Percentiles rank a stretch among this genome's conserved stretches.
Conservation (phyloP, 1,140 invertebrate species). For the Zaprionus gabonicus region DNA sequence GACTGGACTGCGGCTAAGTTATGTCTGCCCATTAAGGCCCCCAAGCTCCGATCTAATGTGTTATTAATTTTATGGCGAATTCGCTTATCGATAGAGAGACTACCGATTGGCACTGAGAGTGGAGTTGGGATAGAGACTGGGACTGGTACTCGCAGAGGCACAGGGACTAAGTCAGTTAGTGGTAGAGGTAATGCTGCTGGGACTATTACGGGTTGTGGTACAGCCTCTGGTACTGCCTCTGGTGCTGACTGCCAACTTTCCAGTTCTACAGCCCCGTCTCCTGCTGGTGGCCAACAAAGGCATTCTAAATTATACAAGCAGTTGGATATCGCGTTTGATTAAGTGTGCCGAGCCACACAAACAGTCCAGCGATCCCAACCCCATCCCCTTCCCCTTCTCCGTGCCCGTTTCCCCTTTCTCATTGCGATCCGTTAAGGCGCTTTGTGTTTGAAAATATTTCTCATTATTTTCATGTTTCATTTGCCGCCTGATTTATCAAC, state of each 20-base stretch:
- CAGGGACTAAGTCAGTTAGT: too few relatives aligned
- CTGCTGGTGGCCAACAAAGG: conserved; percentile 59
- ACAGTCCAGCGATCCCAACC: conserved; percentile 8
- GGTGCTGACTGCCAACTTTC: conserved; percentile 1
- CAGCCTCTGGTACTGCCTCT: background rate
- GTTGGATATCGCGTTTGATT: conserved; percentile 83
- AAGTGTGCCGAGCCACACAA: conserved; percentile 63
- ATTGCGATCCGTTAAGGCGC: background rate
- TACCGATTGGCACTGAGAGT: conserved; percentile 18
- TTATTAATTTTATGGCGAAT: conserved; percentile 82
- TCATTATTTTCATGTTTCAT: conserved; percentile 82
- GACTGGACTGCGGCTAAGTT: conserved; percentile 45
- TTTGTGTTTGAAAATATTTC: conserved; percentile 71
- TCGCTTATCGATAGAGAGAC: conserved; percentile 58
- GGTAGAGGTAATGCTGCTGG: too few relatives aligned
- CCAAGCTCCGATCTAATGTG: conserved; percentile 68
- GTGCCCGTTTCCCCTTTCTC: too few relatives aligned
- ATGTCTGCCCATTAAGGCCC: conserved; percentile 55
- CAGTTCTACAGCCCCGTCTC: conserved; percentile 13
- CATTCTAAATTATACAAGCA: conserved; percentile 79
- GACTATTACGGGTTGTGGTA: too few relatives aligned
- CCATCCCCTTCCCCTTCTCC: background rate
- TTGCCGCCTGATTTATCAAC: conserved; percentile 75
- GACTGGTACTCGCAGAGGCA: too few relatives aligned
- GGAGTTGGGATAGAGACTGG: too few relatives aligned